Evolutionary conservation across 37 sponge, comb jelly and placozoan species (phyloP), one percentile per base, ranked within the genome.

Genomic region (Cliona cf. orientalis): DNA sequence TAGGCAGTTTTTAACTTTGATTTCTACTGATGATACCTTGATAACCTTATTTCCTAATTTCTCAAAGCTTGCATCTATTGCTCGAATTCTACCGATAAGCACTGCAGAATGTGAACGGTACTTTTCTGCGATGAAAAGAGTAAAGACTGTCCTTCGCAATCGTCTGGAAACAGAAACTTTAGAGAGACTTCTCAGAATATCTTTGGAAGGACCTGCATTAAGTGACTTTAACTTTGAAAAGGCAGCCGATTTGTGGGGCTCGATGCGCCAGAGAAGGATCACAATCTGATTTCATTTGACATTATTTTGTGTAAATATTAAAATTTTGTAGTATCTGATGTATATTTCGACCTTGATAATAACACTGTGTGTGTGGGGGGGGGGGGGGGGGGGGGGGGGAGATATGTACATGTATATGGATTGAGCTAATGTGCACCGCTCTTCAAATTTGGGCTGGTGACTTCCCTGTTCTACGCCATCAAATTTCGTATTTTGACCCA

Each of bases 111-210:
- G 81, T 44, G 70, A 80, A 68, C 53, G 71, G 3, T 42, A 59
- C n/a, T 79, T 79, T 39, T 56, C 61, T 43, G 65, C 60, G 38
- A 63, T 79, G 66, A 63, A 79, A 7, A 61, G 81, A 12, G 56
- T 80, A 7, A 80, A 80, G 46, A 80, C 81, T 38, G 57, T 49
- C 46, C 69, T 80, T 29, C 43, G 81, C 37, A 80, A 68, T 80
- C 71, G 56, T 19, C 43, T 80, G 58, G 22, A 37, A 36, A 80
- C 63, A 23, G 17, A 67, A 71, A 81, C 82, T 46, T 67, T 81
- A 33, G 57, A 81, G 29, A 45, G 31, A 19, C 70, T 68, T 49
- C 35, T 69, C 38, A 31, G 82, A 57, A 81, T 81, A 33, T 57
- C 35, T 29, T 58, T 70, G 25, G 82, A 81, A 81, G 82, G 71